phyloP scores from a whole-genome alignment of 2,888 invertebrate genomes.

The Allygus modestus region DNA sequence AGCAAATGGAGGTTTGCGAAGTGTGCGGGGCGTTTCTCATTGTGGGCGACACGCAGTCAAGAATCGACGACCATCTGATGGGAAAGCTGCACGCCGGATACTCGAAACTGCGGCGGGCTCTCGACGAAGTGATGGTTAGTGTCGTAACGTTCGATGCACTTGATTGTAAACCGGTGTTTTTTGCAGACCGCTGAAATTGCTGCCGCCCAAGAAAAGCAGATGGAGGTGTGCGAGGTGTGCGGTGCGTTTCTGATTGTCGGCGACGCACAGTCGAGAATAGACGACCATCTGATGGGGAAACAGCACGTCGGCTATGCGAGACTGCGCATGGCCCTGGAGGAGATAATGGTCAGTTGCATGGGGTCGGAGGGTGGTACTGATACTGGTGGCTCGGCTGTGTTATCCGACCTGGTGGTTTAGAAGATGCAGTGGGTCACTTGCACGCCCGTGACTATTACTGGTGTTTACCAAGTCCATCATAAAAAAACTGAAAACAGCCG shows the following conservation, averaged over 20 bases:
- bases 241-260: constrained; percentile 99
- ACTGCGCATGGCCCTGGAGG: constrained; percentile 78
- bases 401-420: too few relatives aligned
- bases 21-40: constrained; percentile 99
- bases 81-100: constrained; percentile 99
- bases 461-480: too few relatives aligned
- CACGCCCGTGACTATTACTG: too few relatives aligned
- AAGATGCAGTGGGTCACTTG: too few relatives aligned
- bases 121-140: constrained; percentile 78
- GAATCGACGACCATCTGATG: constrained; percentile 98
- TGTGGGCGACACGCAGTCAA: constrained; percentile 98
- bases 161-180: too few relatives aligned
- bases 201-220: constrained; percentile 95
- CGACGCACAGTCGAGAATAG: constrained; percentile 98
- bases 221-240: constrained; percentile 99
- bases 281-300: constrained; percentile 98
- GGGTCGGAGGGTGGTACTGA: not conserved
- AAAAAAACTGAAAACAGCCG: too few relatives aligned
- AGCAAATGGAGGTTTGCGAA: constrained; percentile 99
- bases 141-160: too few relatives aligned
- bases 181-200: constrained; percentile 87
- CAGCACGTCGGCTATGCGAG: constrained; percentile 95
- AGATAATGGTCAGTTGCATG: constrained; percentile 76
- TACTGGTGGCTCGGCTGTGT: too few relatives aligned
- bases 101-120: constrained; percentile 79